Evolutionary conservation across 2,888 invertebrate species (phyloP), one percentile per base, ranked within the genome.

Genomic region (Eulithis testata): DNA sequence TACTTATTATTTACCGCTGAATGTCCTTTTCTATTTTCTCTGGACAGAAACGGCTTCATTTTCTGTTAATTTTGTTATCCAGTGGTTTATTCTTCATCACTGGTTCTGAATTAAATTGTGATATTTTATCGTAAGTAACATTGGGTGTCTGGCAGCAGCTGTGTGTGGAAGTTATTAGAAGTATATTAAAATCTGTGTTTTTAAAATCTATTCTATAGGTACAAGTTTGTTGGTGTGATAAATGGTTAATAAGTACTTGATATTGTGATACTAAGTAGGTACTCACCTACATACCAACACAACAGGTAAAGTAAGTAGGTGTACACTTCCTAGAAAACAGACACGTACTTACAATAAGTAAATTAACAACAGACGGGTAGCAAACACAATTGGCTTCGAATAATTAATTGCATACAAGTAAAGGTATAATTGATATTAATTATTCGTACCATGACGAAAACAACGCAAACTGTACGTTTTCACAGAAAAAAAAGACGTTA

Each of bases 341-440:
- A 21, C 49, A 43, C 21, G 1, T 21, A 21, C 21, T 21, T 6
- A 40, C 27, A 12, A 55, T 27, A 0, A 45, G 27, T 50, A 61
- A 58, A 63, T 37, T 47, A 14, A 36, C 40, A 6, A 27, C 36
- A 54, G 51, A 52, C 63, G 52, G 45, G 49, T 14, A 52, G 50
- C 45, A 7, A 57, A 63, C 56, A 65, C 64, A 63, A 67, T 67
- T 67, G 67, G 67, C 67, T 60, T 36, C 49, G 56, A 11, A 56
- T 66, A 59, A 64, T 69, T 50, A 61, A 69, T 69, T 59, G 63
- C 60, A 61, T 12, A 53, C 65, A 65, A 60, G 9, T 49, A 65
- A 60, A 58, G n/a, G 12, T 40, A 55, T 66, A 69, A 69, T 61
- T 63, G 37, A 66, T 61, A 61, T 65, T 65, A 65, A 63, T 63